Evolutionary conservation across 2,113 vertebrate genomes (phyloP), one percentile per base, ranked within the genome.

Genomic region (Sinocyclocheilus grahami): DNA sequence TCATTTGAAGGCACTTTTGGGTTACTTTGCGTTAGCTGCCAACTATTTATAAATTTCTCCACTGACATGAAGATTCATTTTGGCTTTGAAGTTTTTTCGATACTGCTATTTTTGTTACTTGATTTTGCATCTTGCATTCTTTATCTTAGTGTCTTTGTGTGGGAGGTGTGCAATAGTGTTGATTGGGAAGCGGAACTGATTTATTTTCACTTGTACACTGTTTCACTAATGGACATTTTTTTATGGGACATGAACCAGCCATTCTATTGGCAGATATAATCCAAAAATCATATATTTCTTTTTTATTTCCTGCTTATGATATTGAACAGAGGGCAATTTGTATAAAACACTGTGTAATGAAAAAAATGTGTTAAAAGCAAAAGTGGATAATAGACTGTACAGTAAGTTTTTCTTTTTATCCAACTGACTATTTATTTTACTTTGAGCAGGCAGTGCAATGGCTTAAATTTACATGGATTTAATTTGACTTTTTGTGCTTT

Each of bases 111-210:
- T 89, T 69, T 39, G 82, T 78, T 79, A 83, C 69, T 16, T 80
- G 8, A 83, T 67, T 42, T 8, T 62, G 74, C 60, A 80, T 89
- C 48, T 84, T 42, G 60, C 69, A 76, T 79, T 24, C 14, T 74
- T 78, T 51, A 74, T 65, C 55, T 81, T 14, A 11, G 72, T 79
- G 22, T 79, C 18, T 75, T 58, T 46, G 42, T 78, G 81, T 90
- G 46, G 86, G 83, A 90, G 88, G 78, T 80, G 90, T 91, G 90
- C 86, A 89, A 85, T 87, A 77, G 74, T 63, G 33, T n/a, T 63
- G 55, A 27, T 53, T 76, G 78, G 48, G 2, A 69, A 82, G 77
- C 51, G 9, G 60, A 55, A 87, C 84, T 37, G 30, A 86, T 82
- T 88, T 88, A 71, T 90, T 63, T 30, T 58, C 4, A 74, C n/a